These are phyloP conservation scores for Clinocottus analis DNA, from an alignment of 2,113 vertebrate species.

Conservation along the genomic window DNA sequence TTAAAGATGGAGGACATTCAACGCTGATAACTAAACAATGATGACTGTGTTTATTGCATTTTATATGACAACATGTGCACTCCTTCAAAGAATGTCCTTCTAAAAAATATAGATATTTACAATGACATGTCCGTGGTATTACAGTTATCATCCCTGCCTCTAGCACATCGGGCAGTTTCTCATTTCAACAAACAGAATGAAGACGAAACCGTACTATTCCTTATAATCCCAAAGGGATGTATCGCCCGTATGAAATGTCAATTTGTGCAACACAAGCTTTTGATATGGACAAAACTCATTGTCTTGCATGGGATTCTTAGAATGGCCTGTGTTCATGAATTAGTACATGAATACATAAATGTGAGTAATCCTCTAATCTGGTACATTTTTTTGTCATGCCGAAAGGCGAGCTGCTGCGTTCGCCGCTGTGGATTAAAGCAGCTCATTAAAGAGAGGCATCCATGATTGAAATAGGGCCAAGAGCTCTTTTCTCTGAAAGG, in stretches of 20 bases:
- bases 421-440: constrained; percentile 78
- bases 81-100: neutral
- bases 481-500: constrained; percentile 76
- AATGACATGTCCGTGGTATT: neutral
- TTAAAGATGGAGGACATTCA: neutral
- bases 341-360: constrained; percentile 76
- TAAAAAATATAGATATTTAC: neutral
- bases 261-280: constrained; percentile 38
- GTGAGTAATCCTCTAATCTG: constrained; percentile 82
- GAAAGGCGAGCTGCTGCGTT: constrained; percentile 66
- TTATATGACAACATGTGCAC: neutral
- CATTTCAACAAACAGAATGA: neutral
- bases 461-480: constrained; percentile 83
- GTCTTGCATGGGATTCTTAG: constrained; percentile 61
- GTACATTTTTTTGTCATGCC: constrained; percentile 74
- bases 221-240: constrained; percentile 16
- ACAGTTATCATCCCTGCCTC: neutral
- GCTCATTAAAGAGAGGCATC: constrained; percentile 81
- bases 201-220: constrained; percentile 1
- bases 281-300: constrained; percentile 43
- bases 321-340: constrained; percentile 78
- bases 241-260: constrained; percentile 13
- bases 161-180: neutral
- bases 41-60: neutral
- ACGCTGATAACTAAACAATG: neutral